These are phyloP conservation scores for Phortica variegata DNA, from an alignment of 1,140 invertebrate genomes.

Conservation along the genomic window DNA sequence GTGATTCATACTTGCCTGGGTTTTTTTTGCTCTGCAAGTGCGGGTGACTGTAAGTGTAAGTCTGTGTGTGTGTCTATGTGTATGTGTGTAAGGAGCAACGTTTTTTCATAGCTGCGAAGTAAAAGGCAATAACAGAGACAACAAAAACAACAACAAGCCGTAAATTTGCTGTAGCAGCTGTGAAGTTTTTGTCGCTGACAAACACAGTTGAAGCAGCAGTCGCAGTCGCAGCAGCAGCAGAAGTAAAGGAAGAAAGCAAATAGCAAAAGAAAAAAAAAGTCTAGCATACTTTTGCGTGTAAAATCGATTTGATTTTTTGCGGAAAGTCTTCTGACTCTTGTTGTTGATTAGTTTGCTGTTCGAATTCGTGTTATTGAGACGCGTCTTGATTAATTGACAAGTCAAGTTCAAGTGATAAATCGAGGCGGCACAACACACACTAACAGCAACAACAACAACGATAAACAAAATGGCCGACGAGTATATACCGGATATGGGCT, in stretches of 20 bases:
- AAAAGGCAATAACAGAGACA: slow-evolving; percentile 41
- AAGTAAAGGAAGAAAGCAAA: slow-evolving; percentile 4
- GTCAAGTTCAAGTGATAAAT: slow-evolving; percentile 21
- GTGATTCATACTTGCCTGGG: slow-evolving; percentile 40
- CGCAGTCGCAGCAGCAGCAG: slow-evolving; percentile 16
- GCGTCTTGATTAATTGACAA: slow-evolving; percentile 27
- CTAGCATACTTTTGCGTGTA: slow-evolving; percentile 30
- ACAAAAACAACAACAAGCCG: slow-evolving; percentile 30
- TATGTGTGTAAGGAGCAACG: slow-evolving; percentile 2
- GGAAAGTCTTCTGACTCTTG: slow-evolving; percentile 1
- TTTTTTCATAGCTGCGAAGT: not conserved
- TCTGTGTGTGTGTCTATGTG: slow-evolving; percentile 2
- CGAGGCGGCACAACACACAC: slow-evolving; percentile 4
- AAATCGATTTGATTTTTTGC: slow-evolving; percentile 30
- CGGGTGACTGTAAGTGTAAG: slow-evolving; percentile 2
- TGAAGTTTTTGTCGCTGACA: no score
- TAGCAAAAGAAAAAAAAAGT: slow-evolving; percentile 4
- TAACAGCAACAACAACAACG: not conserved
- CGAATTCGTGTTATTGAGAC: not conserved
- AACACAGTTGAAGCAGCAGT: no score
- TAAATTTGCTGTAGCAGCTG: slow-evolving; percentile 4
- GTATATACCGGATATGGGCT: slow-evolving; percentile 49
- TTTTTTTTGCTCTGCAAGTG: slow-evolving; percentile 12
- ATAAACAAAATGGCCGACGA: slow-evolving; percentile 45
- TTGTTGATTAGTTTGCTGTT: slow-evolving; percentile 10